Conservation (phyloP, 1,140 invertebrate genomes). For the Brachionus rubens region DNA sequence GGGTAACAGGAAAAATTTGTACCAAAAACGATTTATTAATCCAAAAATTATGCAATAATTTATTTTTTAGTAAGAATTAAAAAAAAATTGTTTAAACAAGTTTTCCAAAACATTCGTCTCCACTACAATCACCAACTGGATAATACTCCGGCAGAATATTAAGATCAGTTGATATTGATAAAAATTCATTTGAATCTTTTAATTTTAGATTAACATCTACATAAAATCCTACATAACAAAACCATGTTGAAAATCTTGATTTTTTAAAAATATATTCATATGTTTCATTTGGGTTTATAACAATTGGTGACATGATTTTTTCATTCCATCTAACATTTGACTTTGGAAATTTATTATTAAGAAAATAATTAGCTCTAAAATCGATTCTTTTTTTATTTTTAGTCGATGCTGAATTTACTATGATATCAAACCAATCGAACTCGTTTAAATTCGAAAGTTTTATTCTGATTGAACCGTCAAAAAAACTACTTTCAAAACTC, state of each 20-base stretch:
- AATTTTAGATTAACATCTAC: not conserved
- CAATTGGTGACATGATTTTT: too few species aligned
- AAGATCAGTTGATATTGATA: not conserved
- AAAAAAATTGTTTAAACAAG: too few species aligned
- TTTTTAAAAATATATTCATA: too few species aligned
- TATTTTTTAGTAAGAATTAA: too few species aligned
- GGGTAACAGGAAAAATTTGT: too few species aligned
- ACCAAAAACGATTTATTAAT: too few species aligned
- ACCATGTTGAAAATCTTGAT: too few species aligned
- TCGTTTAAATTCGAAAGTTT: not conserved
- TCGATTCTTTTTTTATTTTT: not conserved
- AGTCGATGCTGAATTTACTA: not conserved
- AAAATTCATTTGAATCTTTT: not conserved
- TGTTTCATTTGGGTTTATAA: too few species aligned
- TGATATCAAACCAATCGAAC: not conserved
- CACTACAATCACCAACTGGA: not conserved
- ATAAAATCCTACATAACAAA: not conserved
- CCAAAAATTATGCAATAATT: too few species aligned
- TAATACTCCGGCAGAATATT: not conserved
- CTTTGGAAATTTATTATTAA: too few species aligned
- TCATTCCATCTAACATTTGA: too few species aligned
- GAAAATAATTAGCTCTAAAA: not conserved
- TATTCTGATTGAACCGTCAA: not conserved
- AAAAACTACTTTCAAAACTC: not conserved
- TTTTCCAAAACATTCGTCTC: too few species aligned